These are phyloP conservation scores for Etheostoma spectabile DNA, from an alignment of 2,113 vertebrate species.

Conservation along the genomic window DNA sequence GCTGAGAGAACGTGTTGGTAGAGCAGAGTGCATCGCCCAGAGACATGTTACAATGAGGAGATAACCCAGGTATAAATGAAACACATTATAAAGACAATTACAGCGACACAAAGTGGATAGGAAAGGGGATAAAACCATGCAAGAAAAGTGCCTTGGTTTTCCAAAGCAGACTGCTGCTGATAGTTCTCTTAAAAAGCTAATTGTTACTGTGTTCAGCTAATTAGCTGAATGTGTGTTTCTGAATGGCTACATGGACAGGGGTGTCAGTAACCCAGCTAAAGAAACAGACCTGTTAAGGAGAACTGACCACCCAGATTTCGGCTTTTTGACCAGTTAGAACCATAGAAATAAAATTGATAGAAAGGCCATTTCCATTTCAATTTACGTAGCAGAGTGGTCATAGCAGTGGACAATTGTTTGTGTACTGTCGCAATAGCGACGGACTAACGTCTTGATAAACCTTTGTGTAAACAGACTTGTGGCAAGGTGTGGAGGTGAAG, in stretches of 20 bases:
- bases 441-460: no score
- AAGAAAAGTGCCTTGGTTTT: slow-evolving; percentile 7
- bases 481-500: no score
- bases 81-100: slow-evolving; percentile 55
- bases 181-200: slow-evolving; percentile 26
- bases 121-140: slow-evolving; percentile 19
- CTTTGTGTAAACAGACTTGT: no score
- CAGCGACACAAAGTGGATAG: slow-evolving; percentile 17
- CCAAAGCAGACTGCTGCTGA: slow-evolving; percentile 16
- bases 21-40: slow-evolving; percentile 32
- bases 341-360: no score
- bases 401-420: no score
- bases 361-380: no score
- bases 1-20: slow-evolving; percentile 34
- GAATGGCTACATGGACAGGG: background rate
- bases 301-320: slow-evolving; percentile 20
- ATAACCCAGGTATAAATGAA: slow-evolving; percentile 48
- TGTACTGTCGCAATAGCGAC: no score
- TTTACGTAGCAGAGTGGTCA: no score
- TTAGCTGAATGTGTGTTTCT: slow-evolving; percentile 22
- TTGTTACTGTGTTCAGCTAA: slow-evolving; percentile 27
- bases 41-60: slow-evolving; percentile 25
- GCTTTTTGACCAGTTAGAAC: background rate
- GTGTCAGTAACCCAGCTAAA: background rate
- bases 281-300: slow-evolving; percentile 3